Percentiles rank a stretch among this genome's conserved stretches.
These are phyloP conservation scores for Tupiocoris notatus DNA, from an alignment of 2,888 invertebrate genomes.

Conservation along the genomic window DNA sequence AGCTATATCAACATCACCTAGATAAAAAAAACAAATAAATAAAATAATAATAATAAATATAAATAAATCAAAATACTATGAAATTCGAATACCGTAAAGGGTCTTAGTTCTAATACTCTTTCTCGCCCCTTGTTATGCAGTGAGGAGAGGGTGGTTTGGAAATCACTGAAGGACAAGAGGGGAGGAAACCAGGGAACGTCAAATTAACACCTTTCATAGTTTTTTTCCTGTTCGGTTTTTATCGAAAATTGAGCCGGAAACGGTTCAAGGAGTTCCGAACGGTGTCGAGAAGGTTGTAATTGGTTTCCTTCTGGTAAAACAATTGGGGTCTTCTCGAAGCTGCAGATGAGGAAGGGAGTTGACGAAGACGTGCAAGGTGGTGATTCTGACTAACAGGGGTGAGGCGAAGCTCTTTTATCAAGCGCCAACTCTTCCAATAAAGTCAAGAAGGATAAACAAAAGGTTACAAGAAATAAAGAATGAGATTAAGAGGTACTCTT, in stretches of 20 bases:
- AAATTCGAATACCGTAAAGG: no score
- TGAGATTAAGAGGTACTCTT: conserved; percentile 38
- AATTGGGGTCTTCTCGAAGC: neutral
- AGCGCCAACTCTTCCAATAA: conserved; percentile 30
- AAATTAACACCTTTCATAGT: conserved; percentile 26
- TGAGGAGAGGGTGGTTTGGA: neutral
- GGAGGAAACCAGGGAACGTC: neutral
- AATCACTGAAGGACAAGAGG: neutral
- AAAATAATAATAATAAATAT: no score
- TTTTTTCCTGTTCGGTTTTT: neutral
- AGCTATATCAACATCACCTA: no score
- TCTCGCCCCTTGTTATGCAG: no score
- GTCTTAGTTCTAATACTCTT: no score
- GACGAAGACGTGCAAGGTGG: neutral
- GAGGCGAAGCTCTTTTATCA: conserved; percentile 31
- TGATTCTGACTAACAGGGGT: no score
- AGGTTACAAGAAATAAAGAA: conserved; percentile 42
- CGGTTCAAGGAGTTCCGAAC: conserved; percentile 23
- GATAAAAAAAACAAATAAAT: no score
- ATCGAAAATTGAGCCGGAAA: no score
- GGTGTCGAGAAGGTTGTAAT: conserved; percentile 40
- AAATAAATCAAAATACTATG: no score
- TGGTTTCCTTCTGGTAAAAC: conserved; percentile 40
- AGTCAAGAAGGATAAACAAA: conserved; percentile 38
- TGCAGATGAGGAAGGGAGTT: neutral